A percentile compares a stretch with the other conserved stretches of the same genome.
Evolutionary conservation across 2,797 vertebrate species (phyloP).

Genomic region (Syngnathus acus): DNA sequence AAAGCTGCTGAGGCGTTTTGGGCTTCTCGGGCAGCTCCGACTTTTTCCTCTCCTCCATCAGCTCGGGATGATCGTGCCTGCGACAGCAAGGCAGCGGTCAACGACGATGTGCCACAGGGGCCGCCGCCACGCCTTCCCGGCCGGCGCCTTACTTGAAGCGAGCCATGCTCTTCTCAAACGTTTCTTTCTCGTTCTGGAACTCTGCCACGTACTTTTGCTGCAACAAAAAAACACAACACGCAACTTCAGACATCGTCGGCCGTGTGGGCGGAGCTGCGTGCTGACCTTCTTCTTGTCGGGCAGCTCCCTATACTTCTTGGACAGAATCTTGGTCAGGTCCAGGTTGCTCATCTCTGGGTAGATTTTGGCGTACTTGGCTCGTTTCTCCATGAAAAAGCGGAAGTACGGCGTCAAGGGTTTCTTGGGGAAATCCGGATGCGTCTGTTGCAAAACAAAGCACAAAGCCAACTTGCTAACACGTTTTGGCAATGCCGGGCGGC

Average conservation of each 20-base stretch:
- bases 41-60: slow-evolving; percentile 74
- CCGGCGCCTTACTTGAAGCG: slow-evolving; percentile 64
- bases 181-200: slow-evolving; percentile 71
- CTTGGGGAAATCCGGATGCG: slow-evolving; percentile 77
- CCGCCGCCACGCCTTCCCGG: too few species aligned
- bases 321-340: slow-evolving; percentile 77
- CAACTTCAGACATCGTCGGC: too few species aligned
- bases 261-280: not conserved
- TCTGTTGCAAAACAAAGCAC: slow-evolving; percentile 44
- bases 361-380: slow-evolving; percentile 79
- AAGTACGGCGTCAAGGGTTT: slow-evolving; percentile 77
- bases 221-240: not conserved
- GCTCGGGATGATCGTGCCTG: slow-evolving; percentile 73
- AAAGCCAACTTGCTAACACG: not conserved
- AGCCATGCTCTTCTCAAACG: slow-evolving; percentile 74
- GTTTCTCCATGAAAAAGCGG: slow-evolving; percentile 79
- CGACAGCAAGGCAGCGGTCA: not conserved
- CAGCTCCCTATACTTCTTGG: slow-evolving; percentile 79
- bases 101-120: too few species aligned
- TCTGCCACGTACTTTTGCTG: slow-evolving; percentile 75
- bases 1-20: slow-evolving; percentile 77
- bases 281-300: slow-evolving; percentile 75
- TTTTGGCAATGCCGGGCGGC: too few species aligned
- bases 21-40: slow-evolving; percentile 76
- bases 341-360: slow-evolving; percentile 80